Evolutionary conservation across 2,888 invertebrate genomes (phyloP).

Genomic region (Ennomos fuscantarius): DNA sequence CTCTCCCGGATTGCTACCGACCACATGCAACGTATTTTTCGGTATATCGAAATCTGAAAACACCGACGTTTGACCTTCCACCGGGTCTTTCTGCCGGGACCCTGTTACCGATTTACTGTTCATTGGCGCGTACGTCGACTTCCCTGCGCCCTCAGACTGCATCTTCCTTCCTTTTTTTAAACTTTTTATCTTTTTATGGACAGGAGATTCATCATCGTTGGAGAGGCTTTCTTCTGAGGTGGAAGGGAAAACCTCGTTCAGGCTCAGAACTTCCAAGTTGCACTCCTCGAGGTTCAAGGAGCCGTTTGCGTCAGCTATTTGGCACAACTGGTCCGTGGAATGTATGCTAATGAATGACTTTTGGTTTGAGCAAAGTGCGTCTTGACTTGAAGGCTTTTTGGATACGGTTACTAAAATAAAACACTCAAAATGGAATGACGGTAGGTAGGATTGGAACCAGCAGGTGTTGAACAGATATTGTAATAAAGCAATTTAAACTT

Average conservation of each 20-base stretch:
- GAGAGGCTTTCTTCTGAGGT: conserved; percentile 80
- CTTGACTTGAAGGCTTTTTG: conserved; percentile 64
- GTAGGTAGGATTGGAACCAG: no score
- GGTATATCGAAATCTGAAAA: conserved; percentile 76
- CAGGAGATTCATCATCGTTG: conserved; percentile 64
- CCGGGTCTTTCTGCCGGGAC: conserved; percentile 60
- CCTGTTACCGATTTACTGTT: conserved; percentile 77
- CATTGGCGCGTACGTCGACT: conserved; percentile 66
- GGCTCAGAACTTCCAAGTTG: conserved; percentile 75
- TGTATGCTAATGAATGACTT: conserved; percentile 81
- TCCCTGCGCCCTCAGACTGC: conserved; percentile 51
- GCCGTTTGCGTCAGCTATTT: conserved; percentile 62
- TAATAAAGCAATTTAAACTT: no score
- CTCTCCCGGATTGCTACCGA: conserved; percentile 79
- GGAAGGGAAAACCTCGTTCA: conserved; percentile 78
- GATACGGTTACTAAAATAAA: conserved; percentile 72
- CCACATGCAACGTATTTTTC: conserved; percentile 75
- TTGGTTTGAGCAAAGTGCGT: conserved; percentile 62
- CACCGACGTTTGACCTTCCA: conserved; percentile 63
- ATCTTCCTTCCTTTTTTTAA: conserved; percentile 51
- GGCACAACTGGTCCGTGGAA: conserved; percentile 77
- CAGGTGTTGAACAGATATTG: no score
- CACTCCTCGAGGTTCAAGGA: conserved; percentile 67
- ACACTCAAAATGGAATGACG: background rate
- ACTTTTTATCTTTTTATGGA: conserved; percentile 57